Evolutionary conservation across 2,113 vertebrate genomes (phyloP).

Genomic region (Aptenodytes forsteri): DNA sequence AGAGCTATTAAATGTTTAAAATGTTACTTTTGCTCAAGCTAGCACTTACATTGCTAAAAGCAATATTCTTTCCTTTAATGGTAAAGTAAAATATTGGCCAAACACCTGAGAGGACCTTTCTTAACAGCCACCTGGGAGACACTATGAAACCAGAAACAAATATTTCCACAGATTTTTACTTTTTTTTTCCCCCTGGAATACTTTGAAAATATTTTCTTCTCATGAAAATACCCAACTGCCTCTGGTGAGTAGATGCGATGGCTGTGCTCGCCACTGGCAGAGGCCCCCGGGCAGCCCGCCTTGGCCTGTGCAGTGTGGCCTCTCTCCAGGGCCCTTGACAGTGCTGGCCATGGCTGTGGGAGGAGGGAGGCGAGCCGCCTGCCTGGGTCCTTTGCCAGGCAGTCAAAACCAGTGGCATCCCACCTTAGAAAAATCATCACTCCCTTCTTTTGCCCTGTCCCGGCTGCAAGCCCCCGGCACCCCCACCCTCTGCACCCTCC

Average conservation of each 20-base stretch:
- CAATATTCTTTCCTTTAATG: not conserved
- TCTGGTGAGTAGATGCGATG: not conserved
- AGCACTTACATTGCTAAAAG: not conserved
- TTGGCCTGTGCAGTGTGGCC: accelerated
- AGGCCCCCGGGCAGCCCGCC: accelerated
- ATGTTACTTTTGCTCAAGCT: not conserved
- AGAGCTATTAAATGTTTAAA: not conserved
- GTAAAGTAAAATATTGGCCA: not conserved
- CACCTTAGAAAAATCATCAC: not conserved
- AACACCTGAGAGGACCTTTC: not conserved
- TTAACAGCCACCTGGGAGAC: not conserved
- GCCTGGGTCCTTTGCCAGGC: not conserved
- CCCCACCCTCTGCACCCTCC: accelerated
- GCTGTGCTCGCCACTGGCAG: accelerated
- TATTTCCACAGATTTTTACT: not conserved
- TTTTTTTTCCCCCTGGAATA: accelerated
- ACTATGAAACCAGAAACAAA: not conserved
- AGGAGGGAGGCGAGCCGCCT: not conserved
- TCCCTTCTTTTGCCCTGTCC: not conserved
- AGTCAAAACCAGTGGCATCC: not conserved
- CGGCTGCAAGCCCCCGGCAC: accelerated
- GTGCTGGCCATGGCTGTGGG: not conserved
- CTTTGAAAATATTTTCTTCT: not conserved
- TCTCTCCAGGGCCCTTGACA: not conserved
- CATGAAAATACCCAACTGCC: not conserved